Conservation (phyloP, 2,113 vertebrate genomes). For the Solea senegalensis region DNA sequence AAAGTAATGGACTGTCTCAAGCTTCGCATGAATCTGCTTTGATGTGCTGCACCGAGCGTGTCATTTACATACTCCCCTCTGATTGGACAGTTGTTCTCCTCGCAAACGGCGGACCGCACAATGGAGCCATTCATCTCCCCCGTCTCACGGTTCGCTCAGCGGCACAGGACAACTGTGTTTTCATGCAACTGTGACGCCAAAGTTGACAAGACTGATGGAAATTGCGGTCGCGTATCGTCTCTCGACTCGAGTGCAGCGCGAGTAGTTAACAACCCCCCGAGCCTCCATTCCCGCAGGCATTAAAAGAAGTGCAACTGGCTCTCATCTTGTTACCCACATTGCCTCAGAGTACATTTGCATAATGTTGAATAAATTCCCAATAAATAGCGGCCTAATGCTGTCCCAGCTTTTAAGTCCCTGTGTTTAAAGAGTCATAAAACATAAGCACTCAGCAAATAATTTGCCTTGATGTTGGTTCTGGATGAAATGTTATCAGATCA, state of each 20-base stretch:
- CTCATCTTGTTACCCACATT: constrained; percentile 1
- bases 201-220: not conserved
- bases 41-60: not conserved
- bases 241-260: not conserved
- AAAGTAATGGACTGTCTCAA: not conserved
- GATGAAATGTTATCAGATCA: constrained; percentile 4
- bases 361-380: constrained; percentile 9
- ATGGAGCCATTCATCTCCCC: not conserved
- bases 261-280: not conserved
- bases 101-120: fast-evolving
- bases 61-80: not conserved
- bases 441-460: constrained; percentile 1
- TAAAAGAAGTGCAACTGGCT: constrained; percentile 2
- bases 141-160: not conserved
- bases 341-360: constrained; percentile 2
- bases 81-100: not conserved
- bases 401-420: not conserved
- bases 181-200: not conserved
- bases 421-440: not conserved
- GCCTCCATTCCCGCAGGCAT: not conserved
- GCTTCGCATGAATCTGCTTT: not conserved
- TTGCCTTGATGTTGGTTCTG: not conserved
- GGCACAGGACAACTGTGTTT: not conserved
- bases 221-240: not conserved
- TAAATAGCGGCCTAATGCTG: constrained; percentile 2